Percentiles rank a stretch among this genome's conserved stretches.
These are phyloP conservation scores for Coptotermes formosanus DNA, from an alignment of 1,140 invertebrate genomes.

Conservation along the genomic window DNA sequence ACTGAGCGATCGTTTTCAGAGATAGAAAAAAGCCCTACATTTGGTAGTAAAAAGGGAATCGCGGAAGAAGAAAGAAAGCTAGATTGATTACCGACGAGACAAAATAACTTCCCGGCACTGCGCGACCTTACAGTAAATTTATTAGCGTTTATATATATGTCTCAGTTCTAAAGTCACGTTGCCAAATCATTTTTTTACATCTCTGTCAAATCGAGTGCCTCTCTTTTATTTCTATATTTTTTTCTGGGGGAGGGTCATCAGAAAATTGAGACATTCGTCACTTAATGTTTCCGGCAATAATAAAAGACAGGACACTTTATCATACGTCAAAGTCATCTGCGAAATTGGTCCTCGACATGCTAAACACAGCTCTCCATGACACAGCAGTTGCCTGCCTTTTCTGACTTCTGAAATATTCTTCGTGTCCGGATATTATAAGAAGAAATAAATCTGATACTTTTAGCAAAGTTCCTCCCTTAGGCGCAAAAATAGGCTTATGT, in stretches of 20 bases:
- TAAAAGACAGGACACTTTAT: conserved; percentile 12
- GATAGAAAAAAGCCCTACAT: not conserved
- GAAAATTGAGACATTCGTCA: conserved; percentile 27
- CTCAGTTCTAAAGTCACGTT: conserved; percentile 24
- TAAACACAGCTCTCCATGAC: not conserved
- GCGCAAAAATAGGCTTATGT: too few species aligned
- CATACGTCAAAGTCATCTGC: not conserved
- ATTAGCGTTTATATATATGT: conserved; percentile 23
- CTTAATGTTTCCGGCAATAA: conserved; percentile 19
- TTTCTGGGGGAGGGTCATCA: not conserved
- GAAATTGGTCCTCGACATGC: conserved; percentile 10
- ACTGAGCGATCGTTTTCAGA: conserved; percentile 14
- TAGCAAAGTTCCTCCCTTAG: too few species aligned
- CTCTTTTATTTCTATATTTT: not conserved
- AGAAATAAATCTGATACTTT: not conserved
- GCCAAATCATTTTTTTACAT: conserved; percentile 8
- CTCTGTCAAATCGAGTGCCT: conserved; percentile 1
- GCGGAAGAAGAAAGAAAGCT: not conserved
- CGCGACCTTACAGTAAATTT: conserved; percentile 10
- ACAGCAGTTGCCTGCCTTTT: not conserved
- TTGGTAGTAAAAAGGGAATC: conserved; percentile 13
- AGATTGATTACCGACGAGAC: conserved; percentile 21
- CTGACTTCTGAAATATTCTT: not conserved
- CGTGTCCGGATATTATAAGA: not conserved
- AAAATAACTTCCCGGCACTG: conserved; percentile 22